Evolutionary conservation across 2,888 invertebrate species (phyloP), one percentile per base, ranked within the genome.

Genomic region (Watsonalla cultraria): DNA sequence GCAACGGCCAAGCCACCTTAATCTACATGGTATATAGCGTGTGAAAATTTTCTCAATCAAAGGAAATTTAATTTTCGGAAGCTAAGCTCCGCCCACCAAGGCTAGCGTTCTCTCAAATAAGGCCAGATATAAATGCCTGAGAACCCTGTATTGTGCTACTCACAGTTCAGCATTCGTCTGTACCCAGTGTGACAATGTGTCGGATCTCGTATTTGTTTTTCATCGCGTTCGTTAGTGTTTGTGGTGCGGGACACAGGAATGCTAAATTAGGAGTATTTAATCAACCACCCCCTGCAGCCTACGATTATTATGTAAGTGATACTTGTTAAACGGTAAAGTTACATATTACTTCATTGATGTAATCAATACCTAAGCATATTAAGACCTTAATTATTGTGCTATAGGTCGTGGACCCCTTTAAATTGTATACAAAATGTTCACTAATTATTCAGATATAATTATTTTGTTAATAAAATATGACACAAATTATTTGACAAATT

Each of bases 261-360:
- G 79, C 84, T 4, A 84, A 83, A 60, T 57, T 79, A 37, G 66
- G 68, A 6, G 76, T 70, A 45, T 81, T 73, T 13, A 69, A 72
- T 59, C 90, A 89, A 50, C 78, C 37, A 37, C 37, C 42, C 42
- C 42, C 80, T 24, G 82, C 78, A 66, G 83, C 86, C 63, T 82
- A 92, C 58, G 92, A 93, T 77, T 93, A 93, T 80, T 92, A 93
- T 81, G 93, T 94, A 87, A 93, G 93, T 58, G 11, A 24, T 24
- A 24, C 51, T 55, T 52, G 62, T 35, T n/a, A 60, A n/a, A n/a
- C n/a, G n/a, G n/a, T n/a, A n/a, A n/a, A n/a, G n/a, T n/a, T n/a
- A n/a, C n/a, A n/a, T n/a, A 49, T 87, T 49, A 9, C 53, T 42
- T 24, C 4, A 24, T 24, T 24, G 1, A 24, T 24, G 1, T 24